Evolutionary conservation across 64 coral and sea anemone genomes (phyloP).

Genomic region (Platygyra sinensis): DNA sequence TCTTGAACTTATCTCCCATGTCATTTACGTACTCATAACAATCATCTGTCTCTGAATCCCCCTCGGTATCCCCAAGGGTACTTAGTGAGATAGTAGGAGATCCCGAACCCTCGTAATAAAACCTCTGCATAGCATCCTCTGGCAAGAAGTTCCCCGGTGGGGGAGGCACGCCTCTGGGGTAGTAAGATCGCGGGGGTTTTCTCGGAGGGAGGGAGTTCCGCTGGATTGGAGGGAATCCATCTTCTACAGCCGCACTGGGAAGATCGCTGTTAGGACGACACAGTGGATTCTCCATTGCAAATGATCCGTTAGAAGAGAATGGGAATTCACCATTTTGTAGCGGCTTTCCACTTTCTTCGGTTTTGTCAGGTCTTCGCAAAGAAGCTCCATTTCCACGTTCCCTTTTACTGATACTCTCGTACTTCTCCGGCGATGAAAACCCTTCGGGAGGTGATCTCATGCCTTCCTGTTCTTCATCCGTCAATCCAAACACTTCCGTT

Average conservation of each 20-base stretch:
- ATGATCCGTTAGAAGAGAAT: background rate
- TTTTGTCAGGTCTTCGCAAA: conserved; percentile 3
- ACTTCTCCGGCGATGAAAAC: conserved; percentile 24
- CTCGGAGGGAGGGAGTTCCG: conserved; percentile 9
- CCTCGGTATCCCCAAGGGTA: conserved; percentile 62
- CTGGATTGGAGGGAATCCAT: background rate
- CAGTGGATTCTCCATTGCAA: conserved; percentile 17
- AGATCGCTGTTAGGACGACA: conserved; percentile 21
- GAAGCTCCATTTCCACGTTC: conserved; percentile 35
- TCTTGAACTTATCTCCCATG: conserved; percentile 78
- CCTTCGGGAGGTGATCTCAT: conserved; percentile 39
- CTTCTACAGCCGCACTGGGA: background rate
- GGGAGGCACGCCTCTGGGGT: conserved; percentile 9
- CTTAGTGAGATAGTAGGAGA: conserved; percentile 83
- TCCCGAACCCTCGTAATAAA: conserved; percentile 77
- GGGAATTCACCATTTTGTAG: background rate
- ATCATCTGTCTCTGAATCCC: conserved; percentile 37
- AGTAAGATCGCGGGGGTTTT: conserved; percentile 15
- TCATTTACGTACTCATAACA: conserved; percentile 61
- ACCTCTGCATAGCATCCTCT: conserved; percentile 58
- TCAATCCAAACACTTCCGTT: conserved; percentile 43
- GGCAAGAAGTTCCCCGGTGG: conserved; percentile 63
- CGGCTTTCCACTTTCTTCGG: background rate
- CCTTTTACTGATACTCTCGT: conserved; percentile 10
- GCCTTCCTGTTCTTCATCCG: background rate